Conservation (phyloP, 1,140 invertebrate species). For the Bombus ignitus region DNA sequence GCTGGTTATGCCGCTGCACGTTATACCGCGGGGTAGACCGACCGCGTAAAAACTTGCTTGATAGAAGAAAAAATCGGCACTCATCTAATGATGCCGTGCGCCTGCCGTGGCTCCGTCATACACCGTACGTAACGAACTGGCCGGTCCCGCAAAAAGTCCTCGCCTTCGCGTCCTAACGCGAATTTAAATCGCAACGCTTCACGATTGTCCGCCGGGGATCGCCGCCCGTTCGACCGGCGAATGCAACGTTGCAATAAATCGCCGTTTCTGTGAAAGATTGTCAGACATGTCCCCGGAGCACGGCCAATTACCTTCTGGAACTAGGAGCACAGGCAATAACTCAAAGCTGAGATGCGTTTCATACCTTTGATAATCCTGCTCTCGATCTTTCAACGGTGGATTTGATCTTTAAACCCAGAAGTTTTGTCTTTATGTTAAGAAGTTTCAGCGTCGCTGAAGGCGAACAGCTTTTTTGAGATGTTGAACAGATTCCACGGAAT, state of each 20-base stretch:
- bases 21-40: constrained; percentile 19
- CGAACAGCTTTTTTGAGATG: neutral
- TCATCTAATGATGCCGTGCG: constrained; percentile 40
- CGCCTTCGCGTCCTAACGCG: constrained; percentile 10
- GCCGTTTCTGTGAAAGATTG: constrained; percentile 3
- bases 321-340: neutral
- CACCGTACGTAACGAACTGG: constrained; percentile 22
- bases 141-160: constrained; percentile 15
- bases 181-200: constrained; percentile 34
- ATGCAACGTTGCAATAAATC: constrained; percentile 3
- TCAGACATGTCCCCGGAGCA: constrained; percentile 10
- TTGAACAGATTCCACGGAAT: no score
- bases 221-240: neutral
- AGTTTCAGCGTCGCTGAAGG: neutral
- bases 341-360: neutral
- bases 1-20: constrained; percentile 19
- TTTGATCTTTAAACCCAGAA: neutral
- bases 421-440: neutral
- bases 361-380: neutral
- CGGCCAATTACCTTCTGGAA: constrained; percentile 7
- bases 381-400: neutral
- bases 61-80: constrained; percentile 33
- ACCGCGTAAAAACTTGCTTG: constrained; percentile 36
- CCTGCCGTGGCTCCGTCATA: constrained; percentile 17
- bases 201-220: neutral